Conservation (phyloP, 2,113 vertebrate species). For the Merops nubicus region DNA sequence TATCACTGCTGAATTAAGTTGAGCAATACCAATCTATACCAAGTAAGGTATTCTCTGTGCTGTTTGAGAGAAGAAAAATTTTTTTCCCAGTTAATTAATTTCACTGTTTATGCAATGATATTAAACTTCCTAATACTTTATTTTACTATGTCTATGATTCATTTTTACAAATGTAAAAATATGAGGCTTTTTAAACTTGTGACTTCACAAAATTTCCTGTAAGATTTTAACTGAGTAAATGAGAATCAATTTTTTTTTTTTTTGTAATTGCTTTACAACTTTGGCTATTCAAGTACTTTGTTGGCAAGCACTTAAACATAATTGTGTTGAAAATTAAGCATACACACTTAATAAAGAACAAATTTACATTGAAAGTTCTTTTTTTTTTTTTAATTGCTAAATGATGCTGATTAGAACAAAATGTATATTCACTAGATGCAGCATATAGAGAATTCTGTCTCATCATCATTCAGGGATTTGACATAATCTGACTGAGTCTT, state of each 20-base stretch:
- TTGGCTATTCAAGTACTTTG: neutral
- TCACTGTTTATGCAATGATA: neutral
- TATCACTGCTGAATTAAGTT: neutral
- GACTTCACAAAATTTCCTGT: neutral
- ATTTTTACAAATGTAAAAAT: neutral
- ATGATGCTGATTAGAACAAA: neutral
- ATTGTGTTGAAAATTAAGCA: neutral
- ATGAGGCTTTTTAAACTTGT: neutral
- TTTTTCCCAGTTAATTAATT: neutral
- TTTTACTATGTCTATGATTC: neutral
- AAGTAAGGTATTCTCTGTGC: neutral
- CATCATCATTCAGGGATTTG: neutral
- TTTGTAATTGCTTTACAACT: neutral
- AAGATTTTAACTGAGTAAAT: neutral
- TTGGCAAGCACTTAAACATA: neutral
- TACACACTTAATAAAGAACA: neutral
- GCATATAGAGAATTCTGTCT: neutral
- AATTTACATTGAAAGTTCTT: neutral
- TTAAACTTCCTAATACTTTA: neutral
- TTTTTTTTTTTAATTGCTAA: neutral
- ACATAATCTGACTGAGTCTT: neutral
- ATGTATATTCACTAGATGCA: neutral
- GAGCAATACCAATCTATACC: neutral
- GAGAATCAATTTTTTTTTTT: neutral
- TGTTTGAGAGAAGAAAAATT: neutral